Percentiles rank a stretch among this genome's conserved stretches.
Conservation (phyloP, 2,888 invertebrate genomes). For the Thymelicus acteon region DNA sequence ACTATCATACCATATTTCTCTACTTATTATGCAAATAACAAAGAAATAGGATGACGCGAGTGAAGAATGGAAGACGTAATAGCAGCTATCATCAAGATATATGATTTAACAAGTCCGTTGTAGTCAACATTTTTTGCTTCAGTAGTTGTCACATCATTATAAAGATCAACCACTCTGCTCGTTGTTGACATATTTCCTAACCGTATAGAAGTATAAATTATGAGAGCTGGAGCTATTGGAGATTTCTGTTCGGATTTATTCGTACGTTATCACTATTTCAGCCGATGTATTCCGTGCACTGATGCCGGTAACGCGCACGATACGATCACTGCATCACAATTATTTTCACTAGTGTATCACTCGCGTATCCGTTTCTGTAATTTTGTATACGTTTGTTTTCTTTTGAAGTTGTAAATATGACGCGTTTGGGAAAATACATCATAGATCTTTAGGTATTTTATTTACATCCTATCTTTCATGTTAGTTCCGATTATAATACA, state of each 20-base stretch:
- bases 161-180: not conserved
- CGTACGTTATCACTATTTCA: constrained; percentile 16
- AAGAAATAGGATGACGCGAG: no score
- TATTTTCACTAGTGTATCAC: constrained; percentile 12
- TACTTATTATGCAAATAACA: no score
- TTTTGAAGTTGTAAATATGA: no score
- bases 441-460: no score
- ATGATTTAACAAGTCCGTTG: not conserved
- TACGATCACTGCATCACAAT: constrained; percentile 22
- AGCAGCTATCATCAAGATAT: not conserved
- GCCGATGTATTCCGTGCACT: constrained; percentile 28
- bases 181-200: not conserved
- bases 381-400: not conserved
- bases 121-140: constrained; percentile 15
- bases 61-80: no score
- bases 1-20: no score
- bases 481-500: no score
- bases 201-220: constrained; percentile 12
- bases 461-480: not conserved
- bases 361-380: not conserved
- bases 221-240: constrained; percentile 22
- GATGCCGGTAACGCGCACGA: constrained; percentile 22
- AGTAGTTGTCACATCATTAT: constrained; percentile 3
- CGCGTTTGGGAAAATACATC: no score
- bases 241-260: constrained; percentile 24